Conservation (phyloP, 2,888 invertebrate genomes). For the Epinotia demarniana region DNA sequence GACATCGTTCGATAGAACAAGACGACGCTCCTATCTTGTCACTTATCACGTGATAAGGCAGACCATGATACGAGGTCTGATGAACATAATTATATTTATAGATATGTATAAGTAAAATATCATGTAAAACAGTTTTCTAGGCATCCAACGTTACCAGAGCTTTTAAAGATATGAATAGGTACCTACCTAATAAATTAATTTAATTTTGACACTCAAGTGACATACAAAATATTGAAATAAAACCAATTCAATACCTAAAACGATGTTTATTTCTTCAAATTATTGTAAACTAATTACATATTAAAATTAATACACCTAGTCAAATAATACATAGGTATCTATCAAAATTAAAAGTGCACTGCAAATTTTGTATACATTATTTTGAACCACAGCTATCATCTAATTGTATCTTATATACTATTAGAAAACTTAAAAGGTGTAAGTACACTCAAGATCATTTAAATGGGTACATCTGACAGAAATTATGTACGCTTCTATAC, state of each 20-base stretch:
- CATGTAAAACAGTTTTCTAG: no score
- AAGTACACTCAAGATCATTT: neutral
- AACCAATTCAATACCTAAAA: slow-evolving; percentile 19
- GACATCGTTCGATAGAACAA: no score
- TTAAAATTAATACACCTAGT: slow-evolving; percentile 20
- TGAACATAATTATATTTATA: no score
- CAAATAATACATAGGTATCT: slow-evolving; percentile 28
- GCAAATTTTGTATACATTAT: slow-evolving; percentile 27
- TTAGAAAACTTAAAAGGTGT: slow-evolving; percentile 31
- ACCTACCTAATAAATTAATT: neutral
- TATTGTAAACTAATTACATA: slow-evolving; percentile 34
- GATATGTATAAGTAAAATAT: no score
- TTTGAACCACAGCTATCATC: slow-evolving; percentile 10
- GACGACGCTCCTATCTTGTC: no score
- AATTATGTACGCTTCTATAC: neutral
- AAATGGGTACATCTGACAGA: neutral
- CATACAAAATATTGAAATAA: neutral
- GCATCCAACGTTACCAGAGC: no score
- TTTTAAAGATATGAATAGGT: no score
- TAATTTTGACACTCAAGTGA: neutral
- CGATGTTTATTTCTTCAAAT: slow-evolving; percentile 28
- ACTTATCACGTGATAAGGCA: no score
- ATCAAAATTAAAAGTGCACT: slow-evolving; percentile 33
- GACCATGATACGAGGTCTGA: no score
- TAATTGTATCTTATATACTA: slow-evolving; percentile 39